Base-by-base conservation (phyloP, 1,140 invertebrate genomes). In the Nephotettix cincticeps region DNA sequence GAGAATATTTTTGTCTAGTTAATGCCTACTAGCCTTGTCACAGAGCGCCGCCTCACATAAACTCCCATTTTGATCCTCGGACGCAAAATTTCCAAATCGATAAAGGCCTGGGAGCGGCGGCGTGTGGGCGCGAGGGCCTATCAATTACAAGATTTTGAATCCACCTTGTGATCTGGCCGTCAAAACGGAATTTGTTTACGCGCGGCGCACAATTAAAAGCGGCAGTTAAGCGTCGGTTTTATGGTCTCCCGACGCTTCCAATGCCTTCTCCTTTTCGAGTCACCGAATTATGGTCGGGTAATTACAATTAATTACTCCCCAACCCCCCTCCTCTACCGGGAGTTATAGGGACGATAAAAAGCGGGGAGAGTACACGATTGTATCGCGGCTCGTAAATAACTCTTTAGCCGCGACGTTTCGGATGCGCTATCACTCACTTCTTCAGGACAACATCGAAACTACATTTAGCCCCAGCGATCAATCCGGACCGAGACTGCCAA, bases 341-440 rank as follows among this genome's bases (percentile, higher is more conserved):
- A 25, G 14, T 4, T 36, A 6, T 6, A 6, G 14, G 32, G 32
- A 6, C 32, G 32, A 36, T 36, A 36, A 36, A 36, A 36, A 36
- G 32, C 32, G 32, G 14, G 47, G 14, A 51, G 21, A 21, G 14
- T 61, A 61, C 56, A 28, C 13, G 56, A 29, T 61, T 21, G 56
- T 29, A 25, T 25, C 23, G 27, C 9, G 14, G 4, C 23, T 28
- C 21, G 56, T 61, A 61, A 61, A 61, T 61, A 25, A 29, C 56
- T 29, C 23, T 14, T 27, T 14, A 14, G 56, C 56, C 19, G 14
- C 23, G 21, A 61, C 56, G 56, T 61, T 61, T 61, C 56, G 56
- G 56, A 61, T 25, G 23, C 25, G 56, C 56, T 61, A 61, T 61
- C 56, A 61, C 56, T 61, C 56, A 61, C 56, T 61, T 61, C 56